Conservation (phyloP, 1,140 invertebrate genomes). For the Tetramorium alpestre region DNA sequence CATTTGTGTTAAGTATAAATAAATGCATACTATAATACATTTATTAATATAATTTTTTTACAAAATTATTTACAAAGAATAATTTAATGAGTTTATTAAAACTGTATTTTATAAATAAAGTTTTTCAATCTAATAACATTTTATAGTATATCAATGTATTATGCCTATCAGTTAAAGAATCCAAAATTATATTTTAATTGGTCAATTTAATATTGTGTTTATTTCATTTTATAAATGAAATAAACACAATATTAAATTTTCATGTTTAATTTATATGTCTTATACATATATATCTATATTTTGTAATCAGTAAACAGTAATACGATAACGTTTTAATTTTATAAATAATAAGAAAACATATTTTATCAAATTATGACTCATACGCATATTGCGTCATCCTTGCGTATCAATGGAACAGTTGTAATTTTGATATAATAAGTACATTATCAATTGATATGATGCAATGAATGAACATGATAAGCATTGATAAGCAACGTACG, state of each 20-base stretch:
- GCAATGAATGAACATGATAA: too few species aligned
- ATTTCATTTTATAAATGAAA: not conserved
- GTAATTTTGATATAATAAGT: too few species aligned
- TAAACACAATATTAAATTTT: not conserved
- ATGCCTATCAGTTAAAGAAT: not conserved
- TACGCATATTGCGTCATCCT: too few species aligned
- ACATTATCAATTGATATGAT: too few species aligned
- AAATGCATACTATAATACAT: not conserved
- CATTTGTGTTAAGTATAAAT: not conserved
- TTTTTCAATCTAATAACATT: not conserved
- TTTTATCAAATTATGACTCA: too few species aligned
- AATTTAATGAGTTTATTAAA: not conserved
- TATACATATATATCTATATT: not conserved
- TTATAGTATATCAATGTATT: not conserved
- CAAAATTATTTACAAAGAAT: not conserved
- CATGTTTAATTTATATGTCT: too few species aligned
- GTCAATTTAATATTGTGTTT: not conserved
- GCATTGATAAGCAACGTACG: too few species aligned
- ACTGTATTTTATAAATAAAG: conserved; percentile 12
- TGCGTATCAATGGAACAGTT: too few species aligned
- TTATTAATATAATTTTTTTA: conserved; percentile 14
- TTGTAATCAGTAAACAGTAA: not conserved
- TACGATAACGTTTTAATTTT: too few species aligned
- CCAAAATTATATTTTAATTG: not conserved
- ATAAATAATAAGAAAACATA: too few species aligned